Evolutionary conservation across 2,888 invertebrate species (phyloP).

Genomic region (Alloscopus bannaensis): DNA sequence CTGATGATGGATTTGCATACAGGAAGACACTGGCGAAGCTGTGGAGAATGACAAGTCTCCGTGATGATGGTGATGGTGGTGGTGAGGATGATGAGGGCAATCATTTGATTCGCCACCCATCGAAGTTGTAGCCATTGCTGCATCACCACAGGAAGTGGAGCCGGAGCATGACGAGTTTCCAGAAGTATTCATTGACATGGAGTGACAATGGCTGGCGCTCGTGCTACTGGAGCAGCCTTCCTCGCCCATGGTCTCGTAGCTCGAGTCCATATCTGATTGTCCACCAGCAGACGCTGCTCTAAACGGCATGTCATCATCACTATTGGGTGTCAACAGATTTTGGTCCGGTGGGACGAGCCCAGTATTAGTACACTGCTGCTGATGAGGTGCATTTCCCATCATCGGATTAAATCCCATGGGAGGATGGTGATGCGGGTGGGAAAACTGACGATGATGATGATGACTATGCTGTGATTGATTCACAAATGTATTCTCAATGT

Average conservation of each 20-base stretch:
- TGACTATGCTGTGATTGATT: slow-evolving; percentile 4
- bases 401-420: slow-evolving; percentile 27
- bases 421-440: slow-evolving; percentile 27
- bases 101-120: slow-evolving; percentile 29
- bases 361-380: slow-evolving; percentile 30
- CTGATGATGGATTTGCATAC: slow-evolving; percentile 40
- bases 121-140: slow-evolving; percentile 26
- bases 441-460: slow-evolving; percentile 24
- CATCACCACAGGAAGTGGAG: neutral
- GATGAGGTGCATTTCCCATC: slow-evolving; percentile 17
- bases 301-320: slow-evolving; percentile 54
- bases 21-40: slow-evolving; percentile 18
- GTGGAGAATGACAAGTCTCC: slow-evolving; percentile 25
- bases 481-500: slow-evolving; percentile 30
- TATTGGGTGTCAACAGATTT: slow-evolving; percentile 49
- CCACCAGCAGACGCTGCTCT: slow-evolving; percentile 50
- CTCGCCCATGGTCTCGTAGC: slow-evolving; percentile 53
- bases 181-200: slow-evolving; percentile 41
- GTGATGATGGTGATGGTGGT: slow-evolving; percentile 32
- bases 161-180: slow-evolving; percentile 43
- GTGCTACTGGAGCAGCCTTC: slow-evolving; percentile 56
- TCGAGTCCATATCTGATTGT: slow-evolving; percentile 49
- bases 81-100: slow-evolving; percentile 32
- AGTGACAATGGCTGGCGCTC: slow-evolving; percentile 45
- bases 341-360: slow-evolving; percentile 36